Evolutionary conservation across 2,797 vertebrate species (phyloP), one percentile per base, ranked within the genome.

Genomic region (Anas flavirostris): DNA sequence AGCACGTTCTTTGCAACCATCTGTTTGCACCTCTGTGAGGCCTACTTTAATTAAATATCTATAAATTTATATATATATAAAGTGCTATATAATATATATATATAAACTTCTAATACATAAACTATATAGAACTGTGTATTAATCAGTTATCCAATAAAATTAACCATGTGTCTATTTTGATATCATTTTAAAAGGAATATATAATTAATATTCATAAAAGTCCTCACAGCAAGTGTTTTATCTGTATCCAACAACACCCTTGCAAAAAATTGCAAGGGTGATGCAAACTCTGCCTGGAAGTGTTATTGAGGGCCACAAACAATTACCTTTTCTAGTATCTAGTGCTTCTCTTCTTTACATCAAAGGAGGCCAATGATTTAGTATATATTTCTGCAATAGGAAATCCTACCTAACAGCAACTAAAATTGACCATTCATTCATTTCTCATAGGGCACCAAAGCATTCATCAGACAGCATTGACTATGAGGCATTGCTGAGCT

Each of bases 91-190:
- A 48, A 23, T 48, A 48, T 48, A 23, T 23, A 48, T 22, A 46
- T 23, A 48, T 5, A 22, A 23, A 48, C 22, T 23, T 23, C 22
- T 48, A 48, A 48, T 48, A 48, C 7, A 48, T 48, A 48, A 25
- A 25, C 46, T 48, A 2, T 21, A 52, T 67, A 28, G 52, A 28
- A 50, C 13, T 14, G 15, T 33, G 76, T 87, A 77, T 15, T 77
- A 52, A 67, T 39, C 0, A 53, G 5, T 77, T 80, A 13, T 88
- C 16, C 7, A 59, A 41, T 18, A 55, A 91, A 77, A 63, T 46
- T 7, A 37, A 35, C 4, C 25, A 35, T 52, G 4, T 5, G 3
- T 33, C 7, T 52, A 63, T 55, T n/a, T 0, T 28, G 2, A 46
- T 85, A 52, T 13, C 0, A 37, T 55, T 68, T 56, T 56, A 52